A percentile compares a stretch with the other conserved stretches of the same genome.
phyloP scores from a whole-genome alignment of 2,113 vertebrate genomes.

The Acinonyx jubatus region DNA sequence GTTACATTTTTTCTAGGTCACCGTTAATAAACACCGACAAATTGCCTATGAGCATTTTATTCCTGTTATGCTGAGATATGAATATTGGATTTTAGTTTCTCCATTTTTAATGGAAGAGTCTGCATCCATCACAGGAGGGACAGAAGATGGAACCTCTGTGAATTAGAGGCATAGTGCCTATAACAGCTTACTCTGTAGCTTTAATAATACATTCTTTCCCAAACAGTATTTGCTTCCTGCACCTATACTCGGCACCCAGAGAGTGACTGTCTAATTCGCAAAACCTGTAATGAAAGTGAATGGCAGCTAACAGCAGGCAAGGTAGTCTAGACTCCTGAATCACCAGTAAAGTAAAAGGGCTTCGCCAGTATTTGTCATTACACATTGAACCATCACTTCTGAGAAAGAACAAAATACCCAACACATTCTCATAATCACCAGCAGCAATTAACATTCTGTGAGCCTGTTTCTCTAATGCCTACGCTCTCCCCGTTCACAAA shows the following conservation, averaged over 20 bases:
- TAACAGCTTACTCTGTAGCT: not conserved
- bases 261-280: not conserved
- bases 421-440: not conserved
- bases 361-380: not conserved
- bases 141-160: not conserved
- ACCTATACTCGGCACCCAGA: not conserved
- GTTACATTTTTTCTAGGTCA: constrained; percentile 43
- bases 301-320: constrained; percentile 19
- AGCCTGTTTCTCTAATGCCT: not conserved
- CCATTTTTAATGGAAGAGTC: not conserved
- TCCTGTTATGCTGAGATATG: constrained; percentile 20
- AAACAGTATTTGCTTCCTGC: not conserved
- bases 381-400: not conserved
- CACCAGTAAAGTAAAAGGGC: not conserved
- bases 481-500: not conserved
- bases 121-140: not conserved
- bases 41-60: not conserved
- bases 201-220: constrained; percentile 13
- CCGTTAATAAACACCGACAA: constrained; percentile 43
- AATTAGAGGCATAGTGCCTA: not conserved
- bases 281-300: not conserved
- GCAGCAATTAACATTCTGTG: not conserved
- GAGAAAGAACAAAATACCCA: not conserved
- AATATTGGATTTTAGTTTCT: constrained; percentile 12
- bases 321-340: not conserved